Evolutionary conservation across 2,888 invertebrate species (phyloP), one percentile per base, ranked within the genome.

Genomic region (Bhutanitis thaidina): DNA sequence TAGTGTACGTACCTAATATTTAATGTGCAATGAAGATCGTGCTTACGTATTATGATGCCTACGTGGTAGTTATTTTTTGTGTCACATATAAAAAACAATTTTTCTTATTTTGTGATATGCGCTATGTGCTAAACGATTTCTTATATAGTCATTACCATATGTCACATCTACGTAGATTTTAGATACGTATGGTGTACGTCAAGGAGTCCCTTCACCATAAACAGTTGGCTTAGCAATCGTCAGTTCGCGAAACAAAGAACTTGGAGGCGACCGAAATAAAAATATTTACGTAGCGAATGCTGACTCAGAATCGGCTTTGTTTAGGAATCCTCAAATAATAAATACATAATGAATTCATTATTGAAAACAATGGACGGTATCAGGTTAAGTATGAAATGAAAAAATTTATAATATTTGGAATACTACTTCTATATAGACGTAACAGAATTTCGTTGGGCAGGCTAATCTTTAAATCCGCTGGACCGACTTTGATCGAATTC

Each of bases 181-280:
- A 48, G 44, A 44, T 57, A 45, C 83, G 77, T 81, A 71, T 79
- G 86, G 78, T 70, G 64, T 67, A 63, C 59, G 74, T 84, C 83
- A 80, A 74, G 70, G 71, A 67, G 70, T 69, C 74, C 64, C 69
- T 67, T 69, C 64, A 73, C 65, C 71, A 73, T 80, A 85, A 83
- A 84, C 80, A 80, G 61, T 69, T 64, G 64, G 65, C 66, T 65
- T 56, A 49, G 58, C 53, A 49, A 51, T 56, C 39, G 53, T 58
- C 55, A 83, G 77, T 86, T 86, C 79, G 86, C 86, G 82, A 86
- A 87, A 87, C 87, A 88, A 88, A 86, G 84, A 76, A 66, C 65
- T 57, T 69, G 62, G 67, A 73, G 74, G 71, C 69, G 71, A 71
- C 67, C 75, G 70, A 83, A 85, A 86, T 85, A 86, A 87, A 87